Conservation (phyloP, 2,113 vertebrate genomes). For the Chamaetylas fuelleborni region DNA sequence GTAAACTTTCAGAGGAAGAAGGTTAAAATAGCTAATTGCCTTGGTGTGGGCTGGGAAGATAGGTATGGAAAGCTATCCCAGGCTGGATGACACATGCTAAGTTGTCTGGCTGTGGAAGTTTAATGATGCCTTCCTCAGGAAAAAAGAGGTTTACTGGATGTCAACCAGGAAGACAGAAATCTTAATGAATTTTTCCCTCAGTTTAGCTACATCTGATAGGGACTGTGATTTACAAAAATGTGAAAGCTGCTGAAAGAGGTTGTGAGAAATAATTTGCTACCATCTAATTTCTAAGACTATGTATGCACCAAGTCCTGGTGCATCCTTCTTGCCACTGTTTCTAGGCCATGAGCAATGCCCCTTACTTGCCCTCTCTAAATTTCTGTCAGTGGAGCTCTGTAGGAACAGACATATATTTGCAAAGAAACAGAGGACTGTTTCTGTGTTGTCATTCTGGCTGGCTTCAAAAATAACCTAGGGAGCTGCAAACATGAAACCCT, state of each 20-base stretch:
- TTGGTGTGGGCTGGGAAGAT: constrained; percentile 15
- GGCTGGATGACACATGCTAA: constrained; percentile 32
- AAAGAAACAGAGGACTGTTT: neutral
- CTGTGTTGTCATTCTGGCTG: neutral
- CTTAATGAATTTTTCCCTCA: neutral
- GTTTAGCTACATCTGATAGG: neutral
- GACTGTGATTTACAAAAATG: neutral
- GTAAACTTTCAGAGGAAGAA: constrained; percentile 31
- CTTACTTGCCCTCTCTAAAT: neutral
- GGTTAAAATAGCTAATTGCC: constrained; percentile 58
- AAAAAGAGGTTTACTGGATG: neutral
- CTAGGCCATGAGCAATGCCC: neutral
- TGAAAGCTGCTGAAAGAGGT: neutral
- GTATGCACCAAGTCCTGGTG: neutral
- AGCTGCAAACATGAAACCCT: neutral
- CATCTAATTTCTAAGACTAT: neutral
- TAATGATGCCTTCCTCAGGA: neutral
- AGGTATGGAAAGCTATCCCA: constrained; percentile 4
- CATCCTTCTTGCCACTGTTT: neutral
- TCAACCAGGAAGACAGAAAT: neutral
- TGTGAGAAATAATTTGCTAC: neutral
- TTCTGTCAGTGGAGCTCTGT: neutral
- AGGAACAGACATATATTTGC: neutral
- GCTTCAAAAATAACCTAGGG: neutral
- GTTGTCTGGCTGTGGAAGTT: neutral